Evolutionary conservation across 2,797 vertebrate species (phyloP).

Genomic region (Neosalanx taihuensis): DNA sequence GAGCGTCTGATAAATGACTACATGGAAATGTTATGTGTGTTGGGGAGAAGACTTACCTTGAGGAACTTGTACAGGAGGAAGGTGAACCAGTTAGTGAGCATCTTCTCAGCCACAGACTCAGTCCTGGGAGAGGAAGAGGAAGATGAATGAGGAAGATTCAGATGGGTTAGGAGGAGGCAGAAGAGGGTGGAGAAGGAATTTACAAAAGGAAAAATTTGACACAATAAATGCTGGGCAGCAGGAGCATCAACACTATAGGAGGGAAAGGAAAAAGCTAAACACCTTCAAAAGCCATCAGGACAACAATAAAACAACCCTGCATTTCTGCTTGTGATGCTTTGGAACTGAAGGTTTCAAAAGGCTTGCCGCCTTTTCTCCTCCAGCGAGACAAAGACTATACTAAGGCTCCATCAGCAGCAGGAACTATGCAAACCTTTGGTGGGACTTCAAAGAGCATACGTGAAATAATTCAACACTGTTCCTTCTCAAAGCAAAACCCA

Average conservation of each 20-base stretch:
- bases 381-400: not conserved
- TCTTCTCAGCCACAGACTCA: conserved; percentile 81
- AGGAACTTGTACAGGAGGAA: conserved; percentile 83
- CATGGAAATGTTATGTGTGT: too few species aligned
- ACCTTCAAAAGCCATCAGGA: not conserved
- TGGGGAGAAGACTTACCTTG: conserved; percentile 67
- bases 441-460: conserved; percentile 40
- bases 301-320: too few species aligned
- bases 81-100: conserved; percentile 85
- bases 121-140: conserved; percentile 57
- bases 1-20: too few species aligned
- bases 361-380: not conserved
- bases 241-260: not conserved
- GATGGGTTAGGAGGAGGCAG: conserved; percentile 5
- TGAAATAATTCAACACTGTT: conserved; percentile 30
- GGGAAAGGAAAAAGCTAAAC: not conserved
- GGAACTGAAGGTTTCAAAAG: not conserved
- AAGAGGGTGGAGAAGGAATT: conserved; percentile 3
- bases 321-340: too few species aligned
- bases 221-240: not conserved
- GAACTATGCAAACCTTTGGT: conserved; percentile 18
- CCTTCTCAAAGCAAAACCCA: conserved; percentile 51
- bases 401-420: not conserved
- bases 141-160: not conserved
- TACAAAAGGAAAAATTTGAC: not conserved